Evolutionary conservation across 2,888 invertebrate species (phyloP).

Genomic region (Rambutsinella grinnellia): DNA sequence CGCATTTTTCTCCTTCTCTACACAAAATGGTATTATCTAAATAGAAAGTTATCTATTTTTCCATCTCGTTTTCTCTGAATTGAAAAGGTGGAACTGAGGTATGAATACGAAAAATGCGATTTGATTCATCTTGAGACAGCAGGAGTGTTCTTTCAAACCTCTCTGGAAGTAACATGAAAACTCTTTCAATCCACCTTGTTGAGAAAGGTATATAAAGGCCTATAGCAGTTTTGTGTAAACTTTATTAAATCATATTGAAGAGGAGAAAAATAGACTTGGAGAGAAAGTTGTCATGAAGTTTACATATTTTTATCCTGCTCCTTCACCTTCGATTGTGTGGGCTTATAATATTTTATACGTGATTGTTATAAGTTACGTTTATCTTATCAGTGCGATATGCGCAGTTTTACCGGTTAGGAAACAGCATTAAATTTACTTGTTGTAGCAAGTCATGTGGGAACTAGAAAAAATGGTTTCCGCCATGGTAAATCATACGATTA

Average conservation of each 20-base stretch:
- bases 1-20: too few relatives aligned
- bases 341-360: not conserved
- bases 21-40: not conserved
- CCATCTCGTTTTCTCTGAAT: not conserved
- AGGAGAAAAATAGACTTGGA: not conserved
- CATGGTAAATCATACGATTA: too few relatives aligned
- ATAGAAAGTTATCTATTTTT: too few relatives aligned
- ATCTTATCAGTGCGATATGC: too few relatives aligned
- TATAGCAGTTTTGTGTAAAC: not conserved
- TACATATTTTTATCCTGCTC: not conserved
- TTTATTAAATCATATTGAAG: not conserved
- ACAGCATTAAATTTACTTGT: not conserved
- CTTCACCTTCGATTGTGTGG: not conserved
- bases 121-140: constrained; percentile 14
- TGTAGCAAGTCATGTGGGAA: not conserved
- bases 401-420: not conserved
- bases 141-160: not conserved
- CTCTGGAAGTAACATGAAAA: not conserved
- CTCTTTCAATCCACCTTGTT: not conserved
- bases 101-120: constrained; percentile 28
- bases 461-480: too few relatives aligned
- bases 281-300: not conserved
- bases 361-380: not conserved
- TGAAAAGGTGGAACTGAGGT: not conserved
- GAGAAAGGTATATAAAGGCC: too few relatives aligned